Evolutionary conservation across 1,140 invertebrate species (phyloP), one percentile per base, ranked within the genome.

Genomic region (Heliconius melpomene): DNA sequence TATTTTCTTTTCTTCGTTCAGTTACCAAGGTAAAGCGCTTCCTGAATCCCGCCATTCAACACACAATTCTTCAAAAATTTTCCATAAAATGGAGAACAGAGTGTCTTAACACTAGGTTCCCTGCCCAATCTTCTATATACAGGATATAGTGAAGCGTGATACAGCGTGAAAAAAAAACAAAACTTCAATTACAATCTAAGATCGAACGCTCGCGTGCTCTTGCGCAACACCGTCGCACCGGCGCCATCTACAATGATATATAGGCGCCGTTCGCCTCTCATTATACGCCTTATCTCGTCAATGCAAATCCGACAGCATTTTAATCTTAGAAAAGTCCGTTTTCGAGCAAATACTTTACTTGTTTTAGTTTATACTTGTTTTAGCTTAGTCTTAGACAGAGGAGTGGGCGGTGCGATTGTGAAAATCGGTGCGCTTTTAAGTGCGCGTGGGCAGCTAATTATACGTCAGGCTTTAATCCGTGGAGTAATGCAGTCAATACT

Each of bases 211-310:
- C 83, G 88, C 86, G 83, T 84, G 82, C 84, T 74, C 73, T 90
- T 92, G 84, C 85, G 88, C 88, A 90, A 89, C 81, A 80, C 83
- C 86, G 86, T 72, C 87, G 77, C 84, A 75, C 77, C 87, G 91
- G 91, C 91, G 91, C 91, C 91, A 90, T 91, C 90, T 92, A 90
- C 73, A 85, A 89, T 89, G 90, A 91, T 93, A 89, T 91, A 91
- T 84, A 83, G 91, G 88, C 90, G 90, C 89, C 88, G 81, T 82
- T 84, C 83, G 83, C 86, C 87, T 80, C 88, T 90, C 89, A 87
- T 74, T 74, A 74, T 74, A 74, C 54, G 57, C 83, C 84, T 90
- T 92, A 90, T 91, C 89, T 87, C 84, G 82, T 87, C 88, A 89
- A 91, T 92, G 91, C 90, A 92, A 93, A 93, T 93, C 88, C 85